A percentile compares a stretch with the other conserved stretches of the same genome.
phyloP scores from a whole-genome alignment of 2,888 invertebrate genomes.

The Idaea aversata region DNA sequence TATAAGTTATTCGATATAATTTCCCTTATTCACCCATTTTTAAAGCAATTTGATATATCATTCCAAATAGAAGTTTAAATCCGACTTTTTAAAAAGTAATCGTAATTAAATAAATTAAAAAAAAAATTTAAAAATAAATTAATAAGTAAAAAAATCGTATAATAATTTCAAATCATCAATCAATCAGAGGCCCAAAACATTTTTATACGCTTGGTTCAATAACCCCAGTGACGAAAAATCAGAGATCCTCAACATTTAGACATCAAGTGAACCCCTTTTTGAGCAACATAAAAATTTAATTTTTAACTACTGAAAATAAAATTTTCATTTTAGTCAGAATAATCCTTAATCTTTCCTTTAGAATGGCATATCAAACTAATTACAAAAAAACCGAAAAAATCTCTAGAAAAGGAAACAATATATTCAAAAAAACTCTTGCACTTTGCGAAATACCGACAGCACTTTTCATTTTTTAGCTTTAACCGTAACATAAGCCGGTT shows the following conservation, averaged over 20 bases:
- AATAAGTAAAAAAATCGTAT: no score
- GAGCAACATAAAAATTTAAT: neutral
- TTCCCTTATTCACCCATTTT: neutral
- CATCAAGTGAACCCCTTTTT: neutral
- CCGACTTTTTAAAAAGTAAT: no score
- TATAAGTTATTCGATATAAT: neutral
- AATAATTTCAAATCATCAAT: no score
- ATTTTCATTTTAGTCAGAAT: no score
- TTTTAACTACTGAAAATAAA: no score
- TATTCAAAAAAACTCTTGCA: slow-evolving; percentile 64
- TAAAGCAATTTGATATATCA: no score
- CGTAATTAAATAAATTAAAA: no score
- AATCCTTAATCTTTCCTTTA: neutral
- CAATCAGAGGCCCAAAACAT: neutral
- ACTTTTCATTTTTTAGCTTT: slow-evolving; percentile 68
- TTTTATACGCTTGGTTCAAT: neutral
- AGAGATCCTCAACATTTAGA: neutral
- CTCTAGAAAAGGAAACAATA: neutral
- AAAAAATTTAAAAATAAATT: no score
- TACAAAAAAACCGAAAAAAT: slow-evolving; percentile 14
- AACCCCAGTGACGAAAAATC: neutral
- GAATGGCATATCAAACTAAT: neutral
- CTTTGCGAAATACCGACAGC: slow-evolving; percentile 75
- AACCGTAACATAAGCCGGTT: slow-evolving; percentile 63
- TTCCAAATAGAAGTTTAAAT: no score